Percentiles rank a stretch among this genome's conserved stretches.
These are phyloP conservation scores for Stenoptilia bipunctidactyla DNA, from an alignment of 2,888 invertebrate genomes.

Conservation along the genomic window DNA sequence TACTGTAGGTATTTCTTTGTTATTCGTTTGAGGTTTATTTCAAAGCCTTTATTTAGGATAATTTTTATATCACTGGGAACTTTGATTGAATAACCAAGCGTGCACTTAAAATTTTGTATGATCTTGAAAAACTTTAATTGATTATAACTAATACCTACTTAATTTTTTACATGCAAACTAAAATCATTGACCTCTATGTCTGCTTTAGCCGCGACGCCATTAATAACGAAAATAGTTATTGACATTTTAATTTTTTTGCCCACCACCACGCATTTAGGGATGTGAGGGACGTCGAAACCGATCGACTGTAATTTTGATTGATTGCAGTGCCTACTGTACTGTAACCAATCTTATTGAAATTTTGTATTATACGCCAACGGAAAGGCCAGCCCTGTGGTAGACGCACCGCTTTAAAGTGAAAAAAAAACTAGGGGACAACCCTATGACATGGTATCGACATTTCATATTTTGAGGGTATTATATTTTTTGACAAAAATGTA, in stretches of 20 bases:
- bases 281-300: constrained; percentile 43
- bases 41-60: no score
- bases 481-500: constrained; percentile 23
- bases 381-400: constrained; percentile 59
- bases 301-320: constrained; percentile 68
- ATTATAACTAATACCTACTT: no score
- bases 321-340: constrained; percentile 70
- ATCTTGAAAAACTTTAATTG: no score
- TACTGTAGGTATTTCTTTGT: no score
- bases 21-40: no score
- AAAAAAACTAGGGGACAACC: constrained; percentile 63
- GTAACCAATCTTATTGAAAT: constrained; percentile 71
- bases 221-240: constrained; percentile 3
- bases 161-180: no score
- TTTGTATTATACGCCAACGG: constrained; percentile 51
- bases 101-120: no score
- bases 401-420: constrained; percentile 68
- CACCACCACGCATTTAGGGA: constrained; percentile 31
- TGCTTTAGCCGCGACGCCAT: background rate
- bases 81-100: no score
- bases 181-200: no score
- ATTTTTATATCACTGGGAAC: no score
- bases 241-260: constrained; percentile 13
- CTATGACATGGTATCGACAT: constrained; percentile 54
- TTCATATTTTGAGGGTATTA: constrained; percentile 52